Conservation (phyloP, 2,113 vertebrate species). For the Nibea coibor region DNA sequence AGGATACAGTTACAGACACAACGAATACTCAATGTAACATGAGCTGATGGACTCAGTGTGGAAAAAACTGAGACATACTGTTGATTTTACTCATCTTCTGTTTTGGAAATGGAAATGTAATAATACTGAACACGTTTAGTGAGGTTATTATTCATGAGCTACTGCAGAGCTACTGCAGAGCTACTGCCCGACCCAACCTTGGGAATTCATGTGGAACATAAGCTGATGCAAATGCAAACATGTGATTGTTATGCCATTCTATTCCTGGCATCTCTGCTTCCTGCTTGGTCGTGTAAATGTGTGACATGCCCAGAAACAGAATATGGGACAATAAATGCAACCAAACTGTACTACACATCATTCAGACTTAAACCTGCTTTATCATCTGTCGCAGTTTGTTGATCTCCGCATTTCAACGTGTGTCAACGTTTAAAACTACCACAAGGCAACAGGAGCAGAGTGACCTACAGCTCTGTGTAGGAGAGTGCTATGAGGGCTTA, state of each 20-base stretch:
- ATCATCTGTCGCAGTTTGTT: background rate
- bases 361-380: background rate
- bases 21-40: too few species aligned
- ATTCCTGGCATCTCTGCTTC: background rate
- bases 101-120: too few species aligned
- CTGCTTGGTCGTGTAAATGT: background rate
- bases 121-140: too few species aligned
- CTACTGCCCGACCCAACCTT: too few species aligned
- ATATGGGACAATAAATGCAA: background rate
- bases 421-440: background rate
- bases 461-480: constrained; percentile 5
- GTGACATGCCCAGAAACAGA: background rate
- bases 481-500: background rate
- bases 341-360: background rate
- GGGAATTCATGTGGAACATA: background rate
- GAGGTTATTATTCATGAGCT: too few species aligned
- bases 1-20: too few species aligned
- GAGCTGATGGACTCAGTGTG: too few species aligned
- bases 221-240: background rate
- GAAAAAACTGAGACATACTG: too few species aligned
- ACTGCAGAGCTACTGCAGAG: too few species aligned
- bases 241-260: background rate
- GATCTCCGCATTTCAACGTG: background rate
- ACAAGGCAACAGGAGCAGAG: background rate
- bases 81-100: too few species aligned